Percentiles rank a stretch among this genome's conserved stretches.
These are phyloP conservation scores for Sebastes steindachneri DNA, from an alignment of 2,797 vertebrate genomes.

Conservation along the genomic window DNA sequence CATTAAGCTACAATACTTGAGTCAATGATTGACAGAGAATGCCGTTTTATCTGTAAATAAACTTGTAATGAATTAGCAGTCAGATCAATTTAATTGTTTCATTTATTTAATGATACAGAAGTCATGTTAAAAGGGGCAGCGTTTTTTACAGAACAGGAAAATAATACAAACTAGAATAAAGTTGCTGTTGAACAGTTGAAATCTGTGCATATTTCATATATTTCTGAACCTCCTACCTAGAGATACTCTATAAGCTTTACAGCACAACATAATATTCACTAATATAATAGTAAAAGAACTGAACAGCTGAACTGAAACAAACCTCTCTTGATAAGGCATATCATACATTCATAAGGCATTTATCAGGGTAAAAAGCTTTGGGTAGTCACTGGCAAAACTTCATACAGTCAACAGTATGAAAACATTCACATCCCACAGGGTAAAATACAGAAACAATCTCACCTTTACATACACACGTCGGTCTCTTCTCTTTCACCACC, in stretches of 20 bases:
- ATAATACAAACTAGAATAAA: not conserved
- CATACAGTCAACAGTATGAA: not conserved
- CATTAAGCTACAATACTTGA: not conserved
- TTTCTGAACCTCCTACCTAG: not conserved
- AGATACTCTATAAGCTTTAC: not conserved
- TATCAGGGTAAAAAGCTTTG: not conserved
- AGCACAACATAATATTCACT: not conserved
- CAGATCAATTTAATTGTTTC: not conserved
- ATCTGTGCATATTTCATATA: not conserved
- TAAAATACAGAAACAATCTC: not conserved
- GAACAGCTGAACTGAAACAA: not conserved
- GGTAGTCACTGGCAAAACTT: not conserved
- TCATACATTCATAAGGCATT: conserved; percentile 27
- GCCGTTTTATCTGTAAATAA: not conserved
- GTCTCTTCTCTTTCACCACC: not conserved
- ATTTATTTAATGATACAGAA: conserved; percentile 11
- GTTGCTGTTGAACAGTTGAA: not conserved
- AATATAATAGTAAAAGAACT: not conserved
- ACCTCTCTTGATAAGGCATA: not conserved
- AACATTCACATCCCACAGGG: not conserved
- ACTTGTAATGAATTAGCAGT: not conserved
- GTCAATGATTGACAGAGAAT: conserved; percentile 25
- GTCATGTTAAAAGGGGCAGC: not conserved
- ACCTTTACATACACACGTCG: not conserved
- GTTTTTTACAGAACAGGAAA: not conserved